A percentile compares a stretch with the other conserved stretches of the same genome.
phyloP scores from a whole-genome alignment of 1,140 invertebrate species.

The Temnothorax longispinosus region DNA sequence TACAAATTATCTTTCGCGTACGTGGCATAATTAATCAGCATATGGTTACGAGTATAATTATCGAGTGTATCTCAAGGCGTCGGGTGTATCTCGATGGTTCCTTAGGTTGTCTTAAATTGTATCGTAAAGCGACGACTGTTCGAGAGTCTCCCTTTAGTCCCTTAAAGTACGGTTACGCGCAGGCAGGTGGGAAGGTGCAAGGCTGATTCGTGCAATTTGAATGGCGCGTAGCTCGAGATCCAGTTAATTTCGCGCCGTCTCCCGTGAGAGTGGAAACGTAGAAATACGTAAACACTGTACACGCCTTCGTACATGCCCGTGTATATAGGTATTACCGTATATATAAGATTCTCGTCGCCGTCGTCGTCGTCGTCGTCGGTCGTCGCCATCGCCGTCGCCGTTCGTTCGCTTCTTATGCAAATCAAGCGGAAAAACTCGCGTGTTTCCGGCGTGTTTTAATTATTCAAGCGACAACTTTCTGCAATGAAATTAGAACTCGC shows the following conservation, averaged over 20 bases:
- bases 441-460: slow-evolving; percentile 83
- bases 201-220: slow-evolving; percentile 66
- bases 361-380: slow-evolving; percentile 36
- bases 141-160: slow-evolving; percentile 22
- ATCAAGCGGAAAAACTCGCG: slow-evolving; percentile 80
- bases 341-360: slow-evolving; percentile 39
- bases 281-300: slow-evolving; percentile 38
- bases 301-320: slow-evolving; percentile 26
- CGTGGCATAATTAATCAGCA: not conserved
- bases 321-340: slow-evolving; percentile 29
- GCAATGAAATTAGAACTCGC: slow-evolving; percentile 84
- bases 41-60: not conserved
- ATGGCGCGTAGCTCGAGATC: slow-evolving; percentile 62
- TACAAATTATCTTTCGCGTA: not conserved
- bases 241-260: slow-evolving; percentile 73
- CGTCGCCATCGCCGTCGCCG: slow-evolving; percentile 24
- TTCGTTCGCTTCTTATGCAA: slow-evolving; percentile 75
- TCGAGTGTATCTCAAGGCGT: not conserved
- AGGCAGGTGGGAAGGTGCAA: slow-evolving; percentile 61
- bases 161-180: slow-evolving; percentile 36
- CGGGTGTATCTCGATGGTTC: not conserved
- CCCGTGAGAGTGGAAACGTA: slow-evolving; percentile 33
- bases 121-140: not conserved
- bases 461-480: slow-evolving; percentile 84
- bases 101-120: slow-evolving; percentile 11